Evolutionary conservation across 2,888 invertebrate species (phyloP).

Genomic region (Cataglyphis rosenhaueri): DNA sequence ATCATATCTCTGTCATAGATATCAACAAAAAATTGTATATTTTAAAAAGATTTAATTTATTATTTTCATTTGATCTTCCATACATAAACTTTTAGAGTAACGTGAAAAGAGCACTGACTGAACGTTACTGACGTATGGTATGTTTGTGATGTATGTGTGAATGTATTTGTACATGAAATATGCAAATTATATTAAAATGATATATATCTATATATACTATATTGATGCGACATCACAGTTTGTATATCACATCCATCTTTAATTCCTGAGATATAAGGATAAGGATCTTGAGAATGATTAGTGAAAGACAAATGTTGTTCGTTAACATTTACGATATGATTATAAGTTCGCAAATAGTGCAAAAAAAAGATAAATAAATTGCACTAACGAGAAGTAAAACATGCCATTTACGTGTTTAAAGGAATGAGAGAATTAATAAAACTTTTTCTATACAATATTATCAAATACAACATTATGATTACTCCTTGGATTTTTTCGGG

Average conservation of each 20-base stretch:
- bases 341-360: not conserved
- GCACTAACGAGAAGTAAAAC: not conserved
- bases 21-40: not conserved
- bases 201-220: slow-evolving; percentile 23
- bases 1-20: not conserved
- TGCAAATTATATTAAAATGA: slow-evolving; percentile 56
- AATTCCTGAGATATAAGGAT: not conserved
- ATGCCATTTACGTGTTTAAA: not conserved
- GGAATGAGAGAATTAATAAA: not conserved
- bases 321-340: not conserved
- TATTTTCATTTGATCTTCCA: slow-evolving; percentile 77
- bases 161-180: slow-evolving; percentile 80
- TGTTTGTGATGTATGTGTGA: slow-evolving; percentile 77
- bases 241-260: not conserved
- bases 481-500: not conserved
- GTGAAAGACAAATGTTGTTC: not conserved
- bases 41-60: slow-evolving; percentile 47
- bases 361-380: not conserved
- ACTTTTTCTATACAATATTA: not conserved
- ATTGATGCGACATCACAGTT: not conserved
- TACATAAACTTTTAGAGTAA: slow-evolving; percentile 49
- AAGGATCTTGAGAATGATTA: not conserved
- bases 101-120: slow-evolving; percentile 60
- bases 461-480: not conserved
- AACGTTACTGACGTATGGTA: slow-evolving; percentile 68